Conservation (phyloP, 2,888 invertebrate species). For the Heliconius ethilla region DNA sequence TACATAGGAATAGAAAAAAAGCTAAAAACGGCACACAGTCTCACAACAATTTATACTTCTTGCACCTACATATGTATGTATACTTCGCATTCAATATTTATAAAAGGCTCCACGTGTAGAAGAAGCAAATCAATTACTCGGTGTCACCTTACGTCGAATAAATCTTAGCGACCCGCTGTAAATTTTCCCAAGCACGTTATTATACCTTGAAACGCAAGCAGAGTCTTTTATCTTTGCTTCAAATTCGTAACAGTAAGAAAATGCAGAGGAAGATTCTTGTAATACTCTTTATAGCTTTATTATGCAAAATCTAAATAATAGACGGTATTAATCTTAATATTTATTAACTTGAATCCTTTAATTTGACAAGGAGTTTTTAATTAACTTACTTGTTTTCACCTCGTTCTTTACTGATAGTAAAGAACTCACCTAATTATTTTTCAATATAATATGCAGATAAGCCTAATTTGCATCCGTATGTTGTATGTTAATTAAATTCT, state of each 20-base stretch:
- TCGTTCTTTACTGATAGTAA: not conserved
- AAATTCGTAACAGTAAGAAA: slow-evolving; percentile 42
- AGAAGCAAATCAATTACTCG: slow-evolving; percentile 39
- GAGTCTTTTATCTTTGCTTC: slow-evolving; percentile 54
- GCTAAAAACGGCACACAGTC: not conserved
- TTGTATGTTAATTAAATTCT: not conserved
- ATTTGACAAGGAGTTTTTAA: not conserved
- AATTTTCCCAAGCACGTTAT: slow-evolving; percentile 55
- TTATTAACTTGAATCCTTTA: slow-evolving; percentile 14
- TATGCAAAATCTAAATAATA: slow-evolving; percentile 35
- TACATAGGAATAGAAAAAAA: no score
- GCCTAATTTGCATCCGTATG: not conserved
- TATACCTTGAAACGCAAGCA: slow-evolving; percentile 54
- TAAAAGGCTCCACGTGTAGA: slow-evolving; percentile 22
- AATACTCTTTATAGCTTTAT: slow-evolving; percentile 46
- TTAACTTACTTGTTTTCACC: not conserved
- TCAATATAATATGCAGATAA: not conserved
- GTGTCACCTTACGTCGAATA: slow-evolving; percentile 55
- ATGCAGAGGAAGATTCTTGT: slow-evolving; percentile 36
- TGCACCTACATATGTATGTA: not conserved
- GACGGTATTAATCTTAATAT: slow-evolving; percentile 30
- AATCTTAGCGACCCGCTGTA: slow-evolving; percentile 55
- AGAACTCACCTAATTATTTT: not conserved
- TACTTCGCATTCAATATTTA: slow-evolving; percentile 17
- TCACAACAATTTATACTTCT: not conserved